phyloP scores from a whole-genome alignment of 1,140 invertebrate genomes.

The Linepithema humile region DNA sequence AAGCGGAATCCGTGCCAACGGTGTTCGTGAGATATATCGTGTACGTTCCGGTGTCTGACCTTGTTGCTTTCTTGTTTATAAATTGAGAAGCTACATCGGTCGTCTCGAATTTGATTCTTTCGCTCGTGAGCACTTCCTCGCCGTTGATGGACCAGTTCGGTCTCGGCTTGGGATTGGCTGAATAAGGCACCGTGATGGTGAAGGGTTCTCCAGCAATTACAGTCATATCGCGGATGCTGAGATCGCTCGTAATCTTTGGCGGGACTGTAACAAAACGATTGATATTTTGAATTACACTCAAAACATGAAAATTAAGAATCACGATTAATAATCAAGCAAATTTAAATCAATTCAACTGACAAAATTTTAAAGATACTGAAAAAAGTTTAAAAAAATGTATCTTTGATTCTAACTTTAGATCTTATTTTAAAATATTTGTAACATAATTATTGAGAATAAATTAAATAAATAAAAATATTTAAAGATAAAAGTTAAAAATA shows the following conservation, averaged over 20 bases:
- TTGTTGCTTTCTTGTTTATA: constrained; percentile 94
- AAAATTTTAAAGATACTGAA: too few relatives aligned
- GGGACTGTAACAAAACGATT: constrained; percentile 83
- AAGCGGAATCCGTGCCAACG: constrained; percentile 94
- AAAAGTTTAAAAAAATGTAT: background rate
- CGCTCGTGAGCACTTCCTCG: constrained; percentile 91
- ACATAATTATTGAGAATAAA: background rate
- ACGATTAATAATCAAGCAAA: background rate
- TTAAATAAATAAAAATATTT: background rate
- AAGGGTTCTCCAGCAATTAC: constrained; percentile 98
- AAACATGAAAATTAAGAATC: background rate
- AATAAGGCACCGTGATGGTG: constrained; percentile 97
- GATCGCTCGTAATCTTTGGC: constrained; percentile 96
- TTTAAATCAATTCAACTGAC: too few relatives aligned
- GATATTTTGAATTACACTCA: background rate
- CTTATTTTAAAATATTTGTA: background rate
- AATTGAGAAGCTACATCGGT: constrained; percentile 92
- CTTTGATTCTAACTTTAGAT: background rate
- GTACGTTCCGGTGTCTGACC: constrained; percentile 96
- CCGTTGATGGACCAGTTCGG: constrained; percentile 95
- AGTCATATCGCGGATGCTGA: constrained; percentile 96
- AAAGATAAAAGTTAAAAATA: too few relatives aligned
- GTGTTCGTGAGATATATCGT: constrained; percentile 95
- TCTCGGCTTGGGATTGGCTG: constrained; percentile 95
- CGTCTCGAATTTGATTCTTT: constrained; percentile 95